Conservation (phyloP, 35 echinoderm and acorn worm species). For the Holothuria glaberrima region DNA sequence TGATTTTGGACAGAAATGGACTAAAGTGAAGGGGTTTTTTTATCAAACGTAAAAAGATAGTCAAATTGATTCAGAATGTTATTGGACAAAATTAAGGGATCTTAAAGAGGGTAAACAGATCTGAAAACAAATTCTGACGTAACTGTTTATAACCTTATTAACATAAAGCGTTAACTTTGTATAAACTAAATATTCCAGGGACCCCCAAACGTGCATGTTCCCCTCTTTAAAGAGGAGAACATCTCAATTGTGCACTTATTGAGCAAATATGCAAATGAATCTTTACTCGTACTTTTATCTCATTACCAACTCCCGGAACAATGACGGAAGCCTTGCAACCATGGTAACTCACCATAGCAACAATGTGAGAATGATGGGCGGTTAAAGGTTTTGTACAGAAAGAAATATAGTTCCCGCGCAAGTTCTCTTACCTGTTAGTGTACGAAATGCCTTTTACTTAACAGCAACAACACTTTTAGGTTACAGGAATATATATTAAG, state of each 20-base stretch:
- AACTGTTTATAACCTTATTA: no score
- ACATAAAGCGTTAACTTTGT: neutral
- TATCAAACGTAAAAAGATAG: no score
- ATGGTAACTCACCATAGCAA: constrained; percentile 56
- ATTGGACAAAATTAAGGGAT: no score
- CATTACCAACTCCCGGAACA: constrained; percentile 46
- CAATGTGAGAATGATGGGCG: constrained; percentile 46
- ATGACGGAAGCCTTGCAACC: constrained; percentile 37
- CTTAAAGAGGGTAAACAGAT: no score
- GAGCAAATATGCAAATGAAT: constrained; percentile 53
- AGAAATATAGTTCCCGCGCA: constrained; percentile 53
- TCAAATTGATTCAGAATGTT: no score
- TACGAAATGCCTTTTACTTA: constrained; percentile 38
- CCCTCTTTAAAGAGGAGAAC: constrained; percentile 12
- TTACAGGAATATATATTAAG: neutral
- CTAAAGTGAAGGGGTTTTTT: no score
- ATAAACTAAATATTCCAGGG: neutral
- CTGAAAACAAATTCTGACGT: no score
- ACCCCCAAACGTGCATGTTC: neutral
- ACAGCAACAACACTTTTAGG: constrained; percentile 20
- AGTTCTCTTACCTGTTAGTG: constrained; percentile 19
- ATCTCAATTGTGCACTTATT: constrained; percentile 14
- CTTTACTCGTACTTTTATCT: constrained; percentile 49
- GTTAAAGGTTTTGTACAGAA: constrained; percentile 57
- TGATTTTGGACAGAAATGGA: no score